These are phyloP conservation scores for Aphidius ervi DNA, from an alignment of 1,140 invertebrate genomes.

Conservation along the genomic window DNA sequence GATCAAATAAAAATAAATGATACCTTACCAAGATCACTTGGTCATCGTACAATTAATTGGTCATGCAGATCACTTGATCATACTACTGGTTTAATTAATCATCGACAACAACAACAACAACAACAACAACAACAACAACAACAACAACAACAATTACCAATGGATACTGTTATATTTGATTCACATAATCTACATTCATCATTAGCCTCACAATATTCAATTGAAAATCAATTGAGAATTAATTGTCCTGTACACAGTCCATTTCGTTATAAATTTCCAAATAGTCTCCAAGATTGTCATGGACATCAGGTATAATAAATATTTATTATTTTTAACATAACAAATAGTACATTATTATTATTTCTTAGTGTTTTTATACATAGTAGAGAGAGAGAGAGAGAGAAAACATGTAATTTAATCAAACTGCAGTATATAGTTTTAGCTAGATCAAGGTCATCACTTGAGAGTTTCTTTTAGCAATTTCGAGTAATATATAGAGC, in stretches of 20 bases:
- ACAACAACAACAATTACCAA: constrained; percentile 40
- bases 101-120: constrained; percentile 34
- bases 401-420: background rate
- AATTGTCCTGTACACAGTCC: constrained; percentile 64
- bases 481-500: too few relatives aligned
- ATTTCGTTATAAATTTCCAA: constrained; percentile 59
- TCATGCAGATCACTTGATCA: constrained; percentile 50
- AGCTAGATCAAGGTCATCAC: background rate
- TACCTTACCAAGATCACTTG: constrained; percentile 7
- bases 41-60: constrained; percentile 39
- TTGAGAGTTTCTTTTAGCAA: too few relatives aligned
- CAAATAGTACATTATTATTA: too few relatives aligned
- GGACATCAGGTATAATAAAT: constrained; percentile 52
- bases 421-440: background rate
- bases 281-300: constrained; percentile 55
- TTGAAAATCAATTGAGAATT: constrained; percentile 44
- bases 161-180: constrained; percentile 48
- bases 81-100: background rate
- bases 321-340: too few relatives aligned
- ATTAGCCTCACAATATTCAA: constrained; percentile 29
- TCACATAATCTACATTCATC: constrained; percentile 40
- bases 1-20: constrained; percentile 29
- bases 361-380: too few relatives aligned
- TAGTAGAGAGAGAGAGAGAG: too few relatives aligned
- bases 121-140: constrained; percentile 34